Evolutionary conservation across 2,113 vertebrate species (phyloP), one percentile per base, ranked within the genome.

Genomic region (Ursus arctos): DNA sequence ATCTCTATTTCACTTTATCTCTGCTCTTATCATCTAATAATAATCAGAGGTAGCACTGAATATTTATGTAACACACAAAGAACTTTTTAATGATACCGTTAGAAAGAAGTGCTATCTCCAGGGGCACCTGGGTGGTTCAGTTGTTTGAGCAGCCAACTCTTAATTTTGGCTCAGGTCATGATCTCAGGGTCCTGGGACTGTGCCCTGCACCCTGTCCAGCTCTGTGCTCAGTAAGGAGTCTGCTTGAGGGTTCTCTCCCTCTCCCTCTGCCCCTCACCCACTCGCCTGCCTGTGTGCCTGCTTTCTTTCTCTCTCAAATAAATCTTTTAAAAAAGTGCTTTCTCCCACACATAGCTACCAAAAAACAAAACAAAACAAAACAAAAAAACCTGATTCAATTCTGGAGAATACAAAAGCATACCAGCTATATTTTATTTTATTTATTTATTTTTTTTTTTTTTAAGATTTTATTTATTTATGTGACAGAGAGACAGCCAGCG

Each of bases 321-420:
- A 69, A 69, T 69, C 65, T 69, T 69, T n/a, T 19, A 28, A 63
- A 28, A 31, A 93, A 69, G 61, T 92, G 33, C 51, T 89, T 80
- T 28, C 61, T 49, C 10, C 36, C 57, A 74, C 21, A 47, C 12
- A 40, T 51, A 95, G 61, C 16, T 81, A 72, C 21, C 43, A 6
- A 43, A 43, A 43, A 43, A 43, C 43, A 43, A 43, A 43, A 43
- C 43, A 43, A 43, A 43, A 43, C 43, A 43, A 76, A 55, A 47
- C 85, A 79, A 93, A n/a, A 40, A 79, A 26, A 14, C 0, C 40
- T 71, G 13, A 86, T 90, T 96, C 47, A 49, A 43, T 85, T 85
- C 40, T 65, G 13, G 18, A 93, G 40, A 97, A 91, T 77, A 88
- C 21, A 91, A 94, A 93, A 86, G 36, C 31, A 85, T 28, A 40